Percentiles rank a stretch among this genome's conserved stretches.
Evolutionary conservation across 2,113 vertebrate species (phyloP).

Genomic region (Paratilapia polleni): DNA sequence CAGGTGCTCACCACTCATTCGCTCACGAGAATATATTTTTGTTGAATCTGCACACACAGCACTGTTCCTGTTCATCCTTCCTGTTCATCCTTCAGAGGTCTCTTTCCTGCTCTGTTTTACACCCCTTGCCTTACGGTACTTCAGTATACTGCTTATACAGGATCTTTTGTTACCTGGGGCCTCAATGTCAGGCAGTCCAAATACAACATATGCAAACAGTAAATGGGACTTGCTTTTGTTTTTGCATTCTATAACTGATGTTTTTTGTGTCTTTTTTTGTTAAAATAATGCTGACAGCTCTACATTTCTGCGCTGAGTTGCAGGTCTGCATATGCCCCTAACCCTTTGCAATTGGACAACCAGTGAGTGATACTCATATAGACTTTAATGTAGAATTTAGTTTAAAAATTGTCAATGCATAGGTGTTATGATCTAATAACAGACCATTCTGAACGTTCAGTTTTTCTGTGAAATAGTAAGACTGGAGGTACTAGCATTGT

Average conservation of each 20-base stretch:
- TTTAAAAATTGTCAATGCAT: not conserved
- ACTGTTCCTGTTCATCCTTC: not conserved
- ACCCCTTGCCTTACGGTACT: not conserved
- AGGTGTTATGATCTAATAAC: not conserved
- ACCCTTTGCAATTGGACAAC: not conserved
- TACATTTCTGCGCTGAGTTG: not conserved
- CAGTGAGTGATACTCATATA: not conserved
- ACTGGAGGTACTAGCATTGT: not conserved
- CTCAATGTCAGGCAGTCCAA: not conserved
- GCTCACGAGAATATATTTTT: constrained; percentile 11
- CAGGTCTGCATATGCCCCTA: not conserved
- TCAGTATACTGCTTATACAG: not conserved
- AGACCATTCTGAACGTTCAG: fast-evolving
- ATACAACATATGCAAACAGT: not conserved
- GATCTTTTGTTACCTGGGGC: not conserved
- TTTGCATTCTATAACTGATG: not conserved
- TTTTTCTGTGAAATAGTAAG: too few species aligned
- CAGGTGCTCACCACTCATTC: not conserved
- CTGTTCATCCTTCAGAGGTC: not conserved
- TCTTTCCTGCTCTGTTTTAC: not conserved
- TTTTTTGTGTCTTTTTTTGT: fast-evolving
- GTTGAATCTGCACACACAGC: not conserved
- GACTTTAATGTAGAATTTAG: not conserved
- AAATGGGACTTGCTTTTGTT: not conserved
- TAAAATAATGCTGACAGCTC: not conserved